phyloP scores from a whole-genome alignment of 53 echinoderm and acorn worm genomes.

The Holothuria leucospilota region DNA sequence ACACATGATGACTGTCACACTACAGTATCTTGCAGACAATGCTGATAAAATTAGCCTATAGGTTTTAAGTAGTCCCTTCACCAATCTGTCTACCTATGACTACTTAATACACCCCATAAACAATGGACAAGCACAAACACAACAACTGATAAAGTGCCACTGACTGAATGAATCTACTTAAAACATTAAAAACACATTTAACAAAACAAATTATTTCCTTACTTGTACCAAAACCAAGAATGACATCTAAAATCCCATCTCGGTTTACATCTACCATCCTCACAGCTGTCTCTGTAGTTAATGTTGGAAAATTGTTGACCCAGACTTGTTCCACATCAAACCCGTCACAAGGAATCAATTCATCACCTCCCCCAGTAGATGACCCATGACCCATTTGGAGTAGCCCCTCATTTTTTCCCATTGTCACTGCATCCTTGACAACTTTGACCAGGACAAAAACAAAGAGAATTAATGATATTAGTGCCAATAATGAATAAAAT shows the following conservation, averaged over 20 bases:
- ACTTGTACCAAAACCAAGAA: constrained; percentile 92
- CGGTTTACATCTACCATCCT: constrained; percentile 85
- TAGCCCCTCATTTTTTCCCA: neutral
- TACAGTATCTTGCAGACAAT: too few species aligned
- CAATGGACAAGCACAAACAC: too few species aligned
- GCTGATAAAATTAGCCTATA: too few species aligned
- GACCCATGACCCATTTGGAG: neutral
- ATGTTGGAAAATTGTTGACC: constrained; percentile 82
- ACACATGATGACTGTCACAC: too few species aligned
- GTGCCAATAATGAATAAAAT: constrained; percentile 69
- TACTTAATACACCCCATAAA: too few species aligned
- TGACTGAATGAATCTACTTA: too few species aligned
- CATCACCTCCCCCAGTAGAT: neutral
- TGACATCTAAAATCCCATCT: constrained; percentile 81
- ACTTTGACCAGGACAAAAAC: constrained; percentile 79
- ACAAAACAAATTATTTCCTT: neutral
- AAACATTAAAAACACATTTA: too few species aligned
- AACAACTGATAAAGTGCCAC: too few species aligned
- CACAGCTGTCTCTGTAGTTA: constrained; percentile 83
- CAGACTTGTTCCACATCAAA: constrained; percentile 88
- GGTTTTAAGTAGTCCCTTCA: too few species aligned
- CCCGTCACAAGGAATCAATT: constrained; percentile 69
- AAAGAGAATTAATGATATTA: constrained; percentile 63
- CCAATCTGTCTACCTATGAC: too few species aligned
- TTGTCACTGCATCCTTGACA: constrained; percentile 47